Percentiles rank a stretch among this genome's conserved stretches.
Evolutionary conservation across 2,888 invertebrate genomes (phyloP).

Genomic region (Galerucella pusilla): DNA sequence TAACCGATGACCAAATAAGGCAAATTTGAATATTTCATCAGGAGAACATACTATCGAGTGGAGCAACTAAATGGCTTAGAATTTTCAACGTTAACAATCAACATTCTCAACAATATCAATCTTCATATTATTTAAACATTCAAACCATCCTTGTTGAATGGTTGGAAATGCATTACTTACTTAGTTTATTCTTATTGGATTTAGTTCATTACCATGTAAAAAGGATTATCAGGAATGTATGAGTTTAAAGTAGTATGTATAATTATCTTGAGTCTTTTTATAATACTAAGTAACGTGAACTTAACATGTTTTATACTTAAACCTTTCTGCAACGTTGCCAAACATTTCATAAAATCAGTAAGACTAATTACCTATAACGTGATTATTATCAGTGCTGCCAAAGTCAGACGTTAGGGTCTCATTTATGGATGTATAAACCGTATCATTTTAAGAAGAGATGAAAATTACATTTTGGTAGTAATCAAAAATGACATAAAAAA

Average conservation of each 20-base stretch:
- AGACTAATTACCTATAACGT: too few relatives aligned
- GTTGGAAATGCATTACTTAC: not conserved
- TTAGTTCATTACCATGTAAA: constrained; percentile 15
- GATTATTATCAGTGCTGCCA: too few relatives aligned
- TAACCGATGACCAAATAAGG: not conserved
- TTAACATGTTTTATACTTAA: too few relatives aligned
- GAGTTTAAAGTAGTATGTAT: not conserved
- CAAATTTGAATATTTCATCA: constrained; percentile 27
- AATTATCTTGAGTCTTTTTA: not conserved
- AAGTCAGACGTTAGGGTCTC: too few relatives aligned
- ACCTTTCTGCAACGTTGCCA: too few relatives aligned
- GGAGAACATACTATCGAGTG: constrained; percentile 17
- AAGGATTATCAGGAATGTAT: constrained; percentile 9
- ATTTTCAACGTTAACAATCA: not conserved
- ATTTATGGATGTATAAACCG: too few relatives aligned
- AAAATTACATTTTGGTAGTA: too few relatives aligned
- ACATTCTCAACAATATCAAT: not conserved
- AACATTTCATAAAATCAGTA: too few relatives aligned
- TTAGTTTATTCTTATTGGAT: not conserved
- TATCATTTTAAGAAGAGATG: too few relatives aligned
- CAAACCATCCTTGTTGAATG: not conserved
- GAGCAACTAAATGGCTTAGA: not conserved
- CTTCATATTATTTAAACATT: not conserved
- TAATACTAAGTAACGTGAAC: too few relatives aligned
- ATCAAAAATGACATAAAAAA: too few relatives aligned